These are phyloP conservation scores for Archaeoteleia sp. DNA, from an alignment of 2,888 invertebrate species.

Conservation along the genomic window DNA sequence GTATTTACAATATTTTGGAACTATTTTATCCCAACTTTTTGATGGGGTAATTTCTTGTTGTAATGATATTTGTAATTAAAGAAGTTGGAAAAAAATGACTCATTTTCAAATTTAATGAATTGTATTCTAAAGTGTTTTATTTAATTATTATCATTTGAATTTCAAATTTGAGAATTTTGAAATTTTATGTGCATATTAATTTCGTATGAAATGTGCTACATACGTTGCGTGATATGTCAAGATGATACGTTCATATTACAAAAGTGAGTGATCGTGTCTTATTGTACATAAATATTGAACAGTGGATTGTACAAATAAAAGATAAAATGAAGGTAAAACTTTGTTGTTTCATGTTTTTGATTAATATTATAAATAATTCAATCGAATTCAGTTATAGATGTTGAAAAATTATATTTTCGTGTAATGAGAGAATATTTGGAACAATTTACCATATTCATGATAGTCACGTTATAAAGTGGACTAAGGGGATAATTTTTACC, in stretches of 20 bases:
- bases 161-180: neutral
- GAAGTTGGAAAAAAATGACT: neutral
- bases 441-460: too few relatives aligned
- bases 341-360: too few relatives aligned
- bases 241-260: conserved; percentile 27
- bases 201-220: conserved; percentile 23
- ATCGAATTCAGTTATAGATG: too few relatives aligned
- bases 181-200: conserved; percentile 11
- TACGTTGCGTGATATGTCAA: conserved; percentile 4
- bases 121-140: neutral
- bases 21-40: too few relatives aligned
- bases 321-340: conserved; percentile 1
- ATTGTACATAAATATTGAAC: conserved; percentile 26
- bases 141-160: neutral
- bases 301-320: conserved; percentile 37
- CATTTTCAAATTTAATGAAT: neutral
- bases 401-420: too few relatives aligned
- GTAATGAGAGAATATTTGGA: too few relatives aligned
- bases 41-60: too few relatives aligned
- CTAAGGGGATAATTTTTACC: too few relatives aligned
- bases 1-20: too few relatives aligned
- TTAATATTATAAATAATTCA: too few relatives aligned
- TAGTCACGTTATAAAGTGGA: too few relatives aligned
- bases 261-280: conserved; percentile 30
- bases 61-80: neutral